These are phyloP conservation scores for Malurus splendens DNA, from an alignment of 2,797 vertebrate genomes.

Conservation along the genomic window DNA sequence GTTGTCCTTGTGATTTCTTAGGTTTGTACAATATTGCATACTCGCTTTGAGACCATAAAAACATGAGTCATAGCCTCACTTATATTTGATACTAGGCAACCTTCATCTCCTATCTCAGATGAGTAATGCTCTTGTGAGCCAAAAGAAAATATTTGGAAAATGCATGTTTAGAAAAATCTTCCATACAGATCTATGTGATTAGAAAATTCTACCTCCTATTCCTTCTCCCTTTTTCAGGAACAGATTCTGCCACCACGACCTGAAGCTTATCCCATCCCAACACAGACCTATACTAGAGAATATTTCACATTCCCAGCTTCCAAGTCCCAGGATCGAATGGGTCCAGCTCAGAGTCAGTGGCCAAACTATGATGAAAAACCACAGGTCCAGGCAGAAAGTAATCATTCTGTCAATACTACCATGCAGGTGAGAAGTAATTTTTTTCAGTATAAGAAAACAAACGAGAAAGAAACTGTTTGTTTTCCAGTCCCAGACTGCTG, in stretches of 20 bases:
- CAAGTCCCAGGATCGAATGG: conserved; percentile 88
- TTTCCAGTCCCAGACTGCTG: background rate
- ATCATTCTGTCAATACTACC: conserved; percentile 71
- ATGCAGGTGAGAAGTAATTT: conserved; percentile 78
- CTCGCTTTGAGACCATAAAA: background rate
- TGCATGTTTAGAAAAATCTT: background rate
- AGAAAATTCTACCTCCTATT: background rate
- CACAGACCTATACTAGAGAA: conserved; percentile 92
- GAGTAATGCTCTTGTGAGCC: background rate
- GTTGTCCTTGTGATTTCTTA: background rate
- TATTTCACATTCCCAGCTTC: conserved; percentile 97
- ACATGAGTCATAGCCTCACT: background rate
- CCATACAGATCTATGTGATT: background rate
- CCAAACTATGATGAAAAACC: conserved; percentile 82
- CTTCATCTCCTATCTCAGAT: background rate
- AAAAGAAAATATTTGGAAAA: background rate
- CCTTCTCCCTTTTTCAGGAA: conserved; percentile 73
- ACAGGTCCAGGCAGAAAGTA: conserved; percentile 73
- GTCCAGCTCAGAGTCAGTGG: conserved; percentile 80
- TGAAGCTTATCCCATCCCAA: conserved; percentile 97
- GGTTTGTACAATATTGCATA: background rate
- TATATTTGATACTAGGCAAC: background rate
- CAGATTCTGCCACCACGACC: conserved; percentile 82
- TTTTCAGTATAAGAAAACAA: background rate
- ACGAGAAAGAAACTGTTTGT: background rate